A percentile compares a stretch with the other conserved stretches of the same genome.
phyloP scores from a whole-genome alignment of 2,113 vertebrate species.

The Anseranas semipalmata region DNA sequence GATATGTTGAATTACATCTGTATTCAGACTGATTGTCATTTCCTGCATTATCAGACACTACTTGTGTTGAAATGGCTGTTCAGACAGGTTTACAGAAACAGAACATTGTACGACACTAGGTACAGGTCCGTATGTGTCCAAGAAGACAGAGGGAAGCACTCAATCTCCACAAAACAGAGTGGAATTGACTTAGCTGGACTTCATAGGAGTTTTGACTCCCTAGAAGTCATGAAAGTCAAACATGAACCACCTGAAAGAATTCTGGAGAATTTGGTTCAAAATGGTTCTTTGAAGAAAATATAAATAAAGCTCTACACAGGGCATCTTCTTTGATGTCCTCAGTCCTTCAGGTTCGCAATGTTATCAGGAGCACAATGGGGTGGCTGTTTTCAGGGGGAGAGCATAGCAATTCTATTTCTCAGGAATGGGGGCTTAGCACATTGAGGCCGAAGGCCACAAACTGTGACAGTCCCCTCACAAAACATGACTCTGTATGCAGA shows the following conservation, averaged over 20 bases:
- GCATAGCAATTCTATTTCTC: not conserved
- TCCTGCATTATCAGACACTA: not conserved
- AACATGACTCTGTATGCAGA: not conserved
- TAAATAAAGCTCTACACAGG: not conserved
- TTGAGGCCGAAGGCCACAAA: not conserved
- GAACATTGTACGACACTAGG: not conserved
- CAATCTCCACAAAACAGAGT: not conserved
- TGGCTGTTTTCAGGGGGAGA: not conserved
- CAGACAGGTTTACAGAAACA: not conserved
- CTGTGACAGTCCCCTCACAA: not conserved
- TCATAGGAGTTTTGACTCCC: not conserved
- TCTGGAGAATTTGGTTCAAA: not conserved
- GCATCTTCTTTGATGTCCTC: not conserved
- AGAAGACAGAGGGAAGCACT: not conserved
- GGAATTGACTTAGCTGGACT: not conserved
- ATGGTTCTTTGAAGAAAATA: not conserved
- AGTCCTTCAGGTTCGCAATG: not conserved
- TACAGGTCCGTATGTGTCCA: not conserved
- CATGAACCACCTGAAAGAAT: not conserved
- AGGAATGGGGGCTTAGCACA: not conserved
- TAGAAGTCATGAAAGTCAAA: not conserved
- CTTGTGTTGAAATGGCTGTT: not conserved
- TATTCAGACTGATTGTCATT: constrained; percentile 10
- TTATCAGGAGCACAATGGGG: not conserved
- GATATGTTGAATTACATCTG: constrained; percentile 5